Conservation (phyloP, 2,888 invertebrate genomes). For the Lithodes maja region DNA sequence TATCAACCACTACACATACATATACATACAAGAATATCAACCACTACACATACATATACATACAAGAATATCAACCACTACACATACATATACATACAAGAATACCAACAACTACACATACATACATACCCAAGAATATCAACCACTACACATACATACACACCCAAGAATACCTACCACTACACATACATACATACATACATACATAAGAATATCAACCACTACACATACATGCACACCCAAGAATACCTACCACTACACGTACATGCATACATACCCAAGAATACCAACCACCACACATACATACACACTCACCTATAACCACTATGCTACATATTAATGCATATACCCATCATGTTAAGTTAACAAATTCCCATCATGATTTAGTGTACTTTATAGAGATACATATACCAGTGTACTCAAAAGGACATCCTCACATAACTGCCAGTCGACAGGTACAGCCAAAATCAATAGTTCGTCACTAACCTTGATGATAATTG, state of each 20-base stretch:
- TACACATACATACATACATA: background rate
- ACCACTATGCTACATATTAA: background rate
- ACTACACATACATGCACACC: background rate
- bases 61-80: background rate
- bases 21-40: background rate
- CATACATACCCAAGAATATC: constrained; percentile 12
- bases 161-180: constrained; percentile 16
- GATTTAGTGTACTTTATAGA: too few relatives aligned
- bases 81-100: background rate
- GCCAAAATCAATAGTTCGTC: too few relatives aligned
- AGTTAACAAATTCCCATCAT: too few relatives aligned
- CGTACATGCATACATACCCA: background rate
- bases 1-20: background rate
- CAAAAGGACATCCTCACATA: too few relatives aligned
- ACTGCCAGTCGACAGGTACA: too few relatives aligned
- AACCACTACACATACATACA: constrained; percentile 20
- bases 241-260: background rate
- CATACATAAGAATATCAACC: background rate
- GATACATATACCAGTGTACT: too few relatives aligned
- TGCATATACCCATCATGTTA: too few relatives aligned
- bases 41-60: background rate
- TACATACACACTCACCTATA: constrained; percentile 5
- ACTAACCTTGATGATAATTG: too few relatives aligned
- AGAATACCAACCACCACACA: background rate
- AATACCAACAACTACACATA: background rate